Conservation (phyloP, 2,113 vertebrate genomes). For the Arothron firmamentum region DNA sequence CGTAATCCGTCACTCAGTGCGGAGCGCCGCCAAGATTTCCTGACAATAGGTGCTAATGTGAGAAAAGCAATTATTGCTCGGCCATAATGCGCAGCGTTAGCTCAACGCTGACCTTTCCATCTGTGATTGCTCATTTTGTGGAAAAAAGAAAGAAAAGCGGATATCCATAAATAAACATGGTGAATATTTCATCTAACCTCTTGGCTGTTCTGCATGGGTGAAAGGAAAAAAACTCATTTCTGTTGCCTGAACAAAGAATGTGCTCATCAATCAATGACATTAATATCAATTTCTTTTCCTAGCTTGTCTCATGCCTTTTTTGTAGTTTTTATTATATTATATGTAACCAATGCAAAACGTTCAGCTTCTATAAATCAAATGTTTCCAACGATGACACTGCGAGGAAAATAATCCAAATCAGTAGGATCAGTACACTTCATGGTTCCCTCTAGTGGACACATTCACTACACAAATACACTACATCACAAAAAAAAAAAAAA, state of each 20-base stretch:
- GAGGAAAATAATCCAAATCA: too few relatives aligned
- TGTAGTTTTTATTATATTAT: too few relatives aligned
- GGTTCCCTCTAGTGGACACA: too few relatives aligned
- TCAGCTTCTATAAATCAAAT: too few relatives aligned
- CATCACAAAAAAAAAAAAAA: not conserved
- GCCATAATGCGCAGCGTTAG: slow-evolving; percentile 64
- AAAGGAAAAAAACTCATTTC: slow-evolving; percentile 36
- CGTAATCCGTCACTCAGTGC: slow-evolving; percentile 64
- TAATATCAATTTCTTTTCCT: too few relatives aligned
- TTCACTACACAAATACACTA: not conserved
- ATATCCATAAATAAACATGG: slow-evolving; percentile 56
- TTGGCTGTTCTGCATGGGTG: slow-evolving; percentile 6
- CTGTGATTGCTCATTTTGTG: slow-evolving; percentile 66
- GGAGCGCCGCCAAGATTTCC: slow-evolving; percentile 53
- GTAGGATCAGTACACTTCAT: too few relatives aligned
- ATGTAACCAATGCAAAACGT: too few relatives aligned
- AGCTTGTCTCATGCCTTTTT: too few relatives aligned
- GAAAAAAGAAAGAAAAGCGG: slow-evolving; percentile 45
- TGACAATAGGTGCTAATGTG: slow-evolving; percentile 72
- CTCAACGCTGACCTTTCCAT: slow-evolving; percentile 68
- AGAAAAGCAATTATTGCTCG: slow-evolving; percentile 71
- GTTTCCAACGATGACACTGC: too few relatives aligned
- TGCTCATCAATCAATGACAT: too few relatives aligned
- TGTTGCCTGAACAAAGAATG: too few relatives aligned
- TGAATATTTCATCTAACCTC: slow-evolving; percentile 42